Percentiles rank a stretch among this genome's conserved stretches.
Conservation (phyloP, 2,797 vertebrate genomes). For the Brachyalestes nurse region DNA sequence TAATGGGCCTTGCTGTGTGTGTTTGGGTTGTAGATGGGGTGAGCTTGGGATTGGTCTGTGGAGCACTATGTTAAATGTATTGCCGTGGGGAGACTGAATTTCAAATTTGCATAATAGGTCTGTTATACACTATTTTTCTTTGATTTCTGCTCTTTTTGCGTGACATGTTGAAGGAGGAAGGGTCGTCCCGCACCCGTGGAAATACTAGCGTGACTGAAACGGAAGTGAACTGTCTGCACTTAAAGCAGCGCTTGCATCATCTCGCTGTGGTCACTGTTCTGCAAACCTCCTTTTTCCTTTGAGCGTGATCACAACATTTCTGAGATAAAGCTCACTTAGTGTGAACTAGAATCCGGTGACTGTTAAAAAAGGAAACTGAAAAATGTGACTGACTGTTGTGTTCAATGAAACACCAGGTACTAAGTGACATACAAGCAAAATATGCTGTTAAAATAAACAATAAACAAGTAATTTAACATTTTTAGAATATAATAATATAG, state of each 20-base stretch:
- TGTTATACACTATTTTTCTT: too few relatives aligned
- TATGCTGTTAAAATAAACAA: too few relatives aligned
- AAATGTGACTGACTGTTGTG: not conserved
- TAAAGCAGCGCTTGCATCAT: not conserved
- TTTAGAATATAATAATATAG: too few relatives aligned
- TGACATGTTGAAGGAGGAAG: not conserved
- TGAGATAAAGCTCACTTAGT: not conserved
- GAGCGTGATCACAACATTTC: not conserved
- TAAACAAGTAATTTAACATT: too few relatives aligned
- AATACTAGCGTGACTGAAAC: not conserved
- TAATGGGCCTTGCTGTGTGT: too few relatives aligned
- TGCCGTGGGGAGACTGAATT: too few relatives aligned
- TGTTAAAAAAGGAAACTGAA: too few relatives aligned
- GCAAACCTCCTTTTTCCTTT: not conserved
- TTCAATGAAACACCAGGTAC: not conserved
- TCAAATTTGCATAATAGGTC: too few relatives aligned
- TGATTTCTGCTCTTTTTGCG: not conserved
- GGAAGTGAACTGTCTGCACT: not conserved
- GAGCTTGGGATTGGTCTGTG: too few relatives aligned
- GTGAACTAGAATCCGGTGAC: not conserved
- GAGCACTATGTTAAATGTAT: too few relatives aligned
- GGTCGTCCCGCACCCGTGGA: not conserved
- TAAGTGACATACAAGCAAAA: not conserved
- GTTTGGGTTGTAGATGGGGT: too few relatives aligned
- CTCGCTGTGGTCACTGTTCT: not conserved